These are phyloP conservation scores for Benthosema pterotum DNA, from an alignment of 2,797 vertebrate species.

Conservation along the genomic window DNA sequence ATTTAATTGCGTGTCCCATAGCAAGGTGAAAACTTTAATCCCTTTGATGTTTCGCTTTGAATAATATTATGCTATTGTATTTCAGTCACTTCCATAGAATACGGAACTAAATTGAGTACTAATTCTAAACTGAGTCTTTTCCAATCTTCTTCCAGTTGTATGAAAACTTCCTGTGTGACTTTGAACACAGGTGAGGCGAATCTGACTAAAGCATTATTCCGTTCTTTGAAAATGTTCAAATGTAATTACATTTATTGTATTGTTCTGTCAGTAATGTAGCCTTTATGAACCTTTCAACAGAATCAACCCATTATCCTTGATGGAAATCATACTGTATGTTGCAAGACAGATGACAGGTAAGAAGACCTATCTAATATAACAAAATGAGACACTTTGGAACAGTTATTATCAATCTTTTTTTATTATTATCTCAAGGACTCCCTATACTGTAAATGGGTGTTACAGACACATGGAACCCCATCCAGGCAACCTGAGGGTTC, in stretches of 20 bases:
- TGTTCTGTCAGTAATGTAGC: background rate
- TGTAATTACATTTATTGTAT: background rate
- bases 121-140: conserved; percentile 1
- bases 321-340: conserved; percentile 95
- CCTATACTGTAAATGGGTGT: too few species aligned
- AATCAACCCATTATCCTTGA: conserved; percentile 95
- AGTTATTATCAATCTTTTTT: background rate
- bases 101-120: too few species aligned
- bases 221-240: background rate
- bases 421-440: background rate
- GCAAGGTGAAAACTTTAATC: too few species aligned
- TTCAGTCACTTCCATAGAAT: too few species aligned
- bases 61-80: too few species aligned
- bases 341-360: conserved; percentile 93
- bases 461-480: too few species aligned
- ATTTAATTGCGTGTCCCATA: too few species aligned
- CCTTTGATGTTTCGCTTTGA: too few species aligned
- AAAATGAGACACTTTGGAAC: background rate
- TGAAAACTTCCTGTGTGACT: conserved; percentile 96
- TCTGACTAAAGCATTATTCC: background rate
- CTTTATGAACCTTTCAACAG: conserved; percentile 63
- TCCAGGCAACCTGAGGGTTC: too few species aligned
- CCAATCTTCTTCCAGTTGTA: conserved; percentile 83
- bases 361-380: background rate
- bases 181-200: conserved; percentile 93